These are phyloP conservation scores for Cyrtodaria siliqua DNA, from an alignment of 2,888 invertebrate genomes.

Conservation along the genomic window DNA sequence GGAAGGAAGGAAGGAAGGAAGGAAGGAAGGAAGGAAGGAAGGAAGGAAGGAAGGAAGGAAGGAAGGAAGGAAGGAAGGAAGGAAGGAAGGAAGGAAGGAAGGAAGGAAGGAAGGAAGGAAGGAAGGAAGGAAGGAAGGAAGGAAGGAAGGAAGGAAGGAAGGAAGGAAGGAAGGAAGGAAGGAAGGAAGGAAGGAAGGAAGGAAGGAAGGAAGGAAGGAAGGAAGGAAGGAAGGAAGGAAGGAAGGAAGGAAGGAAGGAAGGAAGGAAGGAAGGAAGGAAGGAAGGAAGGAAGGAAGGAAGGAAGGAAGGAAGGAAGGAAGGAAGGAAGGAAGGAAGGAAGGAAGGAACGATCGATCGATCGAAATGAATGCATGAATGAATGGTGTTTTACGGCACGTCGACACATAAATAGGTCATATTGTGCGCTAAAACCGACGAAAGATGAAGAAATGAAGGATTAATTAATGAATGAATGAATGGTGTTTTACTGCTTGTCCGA, in stretches of 20 bases:
- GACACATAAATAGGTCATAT: too few species aligned
- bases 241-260: conserved; percentile 48
- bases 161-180: conserved; percentile 13
- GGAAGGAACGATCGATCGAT: too few species aligned
- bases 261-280: neutral
- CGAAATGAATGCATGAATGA: too few species aligned
- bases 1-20: conserved; percentile 3
- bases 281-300: neutral
- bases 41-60: conserved; percentile 3
- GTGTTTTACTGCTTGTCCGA: too few species aligned
- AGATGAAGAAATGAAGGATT: too few species aligned
- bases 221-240: conserved; percentile 61
- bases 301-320: neutral
- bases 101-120: conserved; percentile 3
- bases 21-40: conserved; percentile 3
- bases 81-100: conserved; percentile 3
- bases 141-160: conserved; percentile 6
- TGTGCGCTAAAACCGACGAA: too few species aligned
- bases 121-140: conserved; percentile 7
- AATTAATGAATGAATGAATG: too few species aligned
- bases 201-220: conserved; percentile 15
- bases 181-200: conserved; percentile 7
- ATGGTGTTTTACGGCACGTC: too few species aligned
- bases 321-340: too few species aligned
- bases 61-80: conserved; percentile 3